Base-by-base conservation (phyloP, 2,888 invertebrate genomes). In the Argyresthia albistria region DNA sequence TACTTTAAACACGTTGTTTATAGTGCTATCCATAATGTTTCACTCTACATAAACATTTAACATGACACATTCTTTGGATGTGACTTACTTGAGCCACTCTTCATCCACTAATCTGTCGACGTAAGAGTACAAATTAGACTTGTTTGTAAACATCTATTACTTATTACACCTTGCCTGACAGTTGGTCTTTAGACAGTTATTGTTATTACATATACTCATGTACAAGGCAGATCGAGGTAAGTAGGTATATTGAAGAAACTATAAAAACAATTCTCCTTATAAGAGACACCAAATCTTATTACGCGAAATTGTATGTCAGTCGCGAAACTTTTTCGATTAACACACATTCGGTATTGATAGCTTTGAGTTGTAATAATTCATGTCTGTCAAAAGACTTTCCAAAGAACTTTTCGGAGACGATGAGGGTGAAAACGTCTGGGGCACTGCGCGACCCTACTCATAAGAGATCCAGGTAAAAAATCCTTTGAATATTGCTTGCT, bases 321-420 rank as follows among this genome's bases (percentile, higher is more conserved):
- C 12, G 46, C 8, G 61, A 68, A 78, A 77, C 63, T 76, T 80
- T 76, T 76, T 73, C 73, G 73, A 79, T 80, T 77, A 79, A 73
- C 68, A 73, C 73, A 73, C 73, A 70, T 72, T 70, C 65, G 73
- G 74, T 79, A 79, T 76, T 73, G 76, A 76, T 78, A 70, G 70
- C 67, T 69, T 63, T 64, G 69, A 75, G 69, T 71, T 65, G 67
- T 73, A 73, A 76, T 79, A 77, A 76, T 76, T 78, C 76, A 76
- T 76, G 65, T 66, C 70, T 71, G 73, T 65, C 73, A 69, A 78
- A 25, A 25, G 6, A 79, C 70, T 80, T 70, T 62, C 60, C 60
- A 55, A 64, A 69, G 66, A 76, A 70, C 68, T 73, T 56, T 74
- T 69, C 62, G 56, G 64, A 70, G 62, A 68, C 68, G 71, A 70